Conservation (phyloP, 2,113 vertebrate species). For the Arothron firmamentum region DNA sequence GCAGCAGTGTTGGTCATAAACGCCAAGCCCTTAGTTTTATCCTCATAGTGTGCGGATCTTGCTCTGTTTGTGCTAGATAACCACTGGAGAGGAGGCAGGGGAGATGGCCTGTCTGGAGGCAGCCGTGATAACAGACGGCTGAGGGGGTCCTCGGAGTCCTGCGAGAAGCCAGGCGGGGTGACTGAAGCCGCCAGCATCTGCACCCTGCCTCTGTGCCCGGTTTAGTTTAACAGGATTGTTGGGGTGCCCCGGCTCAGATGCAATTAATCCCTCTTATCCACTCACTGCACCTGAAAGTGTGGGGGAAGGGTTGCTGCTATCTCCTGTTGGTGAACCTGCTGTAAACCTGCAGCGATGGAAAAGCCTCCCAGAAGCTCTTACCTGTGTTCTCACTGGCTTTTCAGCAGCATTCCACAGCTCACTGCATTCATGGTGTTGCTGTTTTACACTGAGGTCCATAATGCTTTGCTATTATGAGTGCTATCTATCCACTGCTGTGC, state of each 20-base stretch:
- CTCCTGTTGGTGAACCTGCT: slow-evolving; percentile 11
- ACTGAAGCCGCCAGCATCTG: slow-evolving; percentile 18
- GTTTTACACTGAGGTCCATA: neutral
- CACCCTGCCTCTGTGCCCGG: slow-evolving; percentile 12
- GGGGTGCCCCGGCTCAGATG: slow-evolving; percentile 44
- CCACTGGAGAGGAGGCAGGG: neutral
- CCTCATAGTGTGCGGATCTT: too few species aligned
- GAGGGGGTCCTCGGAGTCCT: slow-evolving; percentile 17
- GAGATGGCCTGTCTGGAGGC: slow-evolving; percentile 5
- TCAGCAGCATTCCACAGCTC: neutral
- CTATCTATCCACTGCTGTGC: neutral
- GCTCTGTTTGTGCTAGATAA: neutral
- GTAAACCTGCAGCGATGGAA: slow-evolving; percentile 14
- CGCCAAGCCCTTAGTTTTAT: too few species aligned
- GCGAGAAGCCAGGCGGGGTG: slow-evolving; percentile 21
- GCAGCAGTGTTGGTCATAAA: too few species aligned
- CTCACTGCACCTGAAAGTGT: slow-evolving; percentile 58
- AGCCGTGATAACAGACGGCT: slow-evolving; percentile 12
- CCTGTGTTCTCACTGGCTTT: neutral
- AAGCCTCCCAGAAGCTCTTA: slow-evolving; percentile 12
- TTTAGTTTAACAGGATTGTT: slow-evolving; percentile 58
- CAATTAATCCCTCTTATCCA: slow-evolving; percentile 64
- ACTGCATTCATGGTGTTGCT: neutral
- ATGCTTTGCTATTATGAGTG: neutral
- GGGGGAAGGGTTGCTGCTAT: slow-evolving; percentile 33